Evolutionary conservation across 2,888 invertebrate species (phyloP), one percentile per base, ranked within the genome.

Genomic region (Trichogramma dendrolimi): DNA sequence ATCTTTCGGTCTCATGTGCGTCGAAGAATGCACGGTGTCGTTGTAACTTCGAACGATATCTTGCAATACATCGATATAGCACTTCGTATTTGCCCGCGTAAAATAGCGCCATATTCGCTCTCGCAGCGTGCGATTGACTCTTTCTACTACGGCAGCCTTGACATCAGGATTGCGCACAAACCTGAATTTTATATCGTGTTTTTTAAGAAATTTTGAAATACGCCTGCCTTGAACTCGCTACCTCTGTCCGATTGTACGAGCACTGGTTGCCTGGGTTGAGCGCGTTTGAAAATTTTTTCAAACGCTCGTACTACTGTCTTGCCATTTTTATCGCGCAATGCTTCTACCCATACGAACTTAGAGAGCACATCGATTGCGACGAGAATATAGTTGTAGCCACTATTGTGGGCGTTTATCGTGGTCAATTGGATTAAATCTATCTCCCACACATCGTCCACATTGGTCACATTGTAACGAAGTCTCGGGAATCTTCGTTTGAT

Each of bases 71-170:
- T 44, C 44, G 6, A 44, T 44, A 10, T 44, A 44, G 7, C 67
- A 61, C 8, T 62, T 66, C 44, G 44, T 44, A 11, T 69, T 68
- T 7, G 67, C 63, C 6, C 10, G 44, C 10, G 44, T 44, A 44
- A 44, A 44, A 44, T 44, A 44, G 10, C 44, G 44, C 44, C 44
- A 44, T 10, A 44, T 44, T 10, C 44, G 6, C 44, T 44, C 44
- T 44, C 10, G 6, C 10, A 44, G 10, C 6, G 44, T 44, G 7
- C 44, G 6, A 44, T 7, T 7, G 10, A 44, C 6, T 44, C 44
- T 44, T 44, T 44, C 44, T 44, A n/a, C n/a, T n/a, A n/a, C n/a
- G n/a, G n/a, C n/a, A n/a, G n/a, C n/a, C n/a, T n/a, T n/a, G n/a
- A n/a, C 10, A 10, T 44, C 44, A 44, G 6, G 6, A 10, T 44